phyloP scores from a whole-genome alignment of 1,140 invertebrate species.

The Procambarus virginalis region DNA sequence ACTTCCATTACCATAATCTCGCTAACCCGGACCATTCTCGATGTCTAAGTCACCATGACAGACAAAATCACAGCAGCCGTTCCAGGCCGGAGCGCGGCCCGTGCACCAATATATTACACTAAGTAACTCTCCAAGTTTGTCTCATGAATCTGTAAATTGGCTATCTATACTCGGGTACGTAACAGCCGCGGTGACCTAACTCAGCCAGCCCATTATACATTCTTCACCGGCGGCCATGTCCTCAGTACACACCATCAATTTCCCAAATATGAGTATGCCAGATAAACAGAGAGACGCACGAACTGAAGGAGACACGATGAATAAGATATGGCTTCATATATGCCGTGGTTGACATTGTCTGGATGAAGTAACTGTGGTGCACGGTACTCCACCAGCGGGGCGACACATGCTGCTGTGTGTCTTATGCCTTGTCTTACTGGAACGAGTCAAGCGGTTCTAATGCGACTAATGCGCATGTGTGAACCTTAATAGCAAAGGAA shows the following conservation, averaged over 20 bases:
- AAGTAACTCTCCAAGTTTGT: neutral
- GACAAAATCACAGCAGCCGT: neutral
- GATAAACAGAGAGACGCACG: neutral
- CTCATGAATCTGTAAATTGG: neutral
- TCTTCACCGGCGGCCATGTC: neutral
- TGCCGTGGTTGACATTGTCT: neutral
- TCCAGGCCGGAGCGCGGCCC: neutral
- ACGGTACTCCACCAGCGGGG: too few species aligned
- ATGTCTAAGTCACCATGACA: neutral
- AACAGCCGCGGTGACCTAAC: neutral
- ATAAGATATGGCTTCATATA: neutral
- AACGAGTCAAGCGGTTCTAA: too few species aligned
- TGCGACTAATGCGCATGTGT: too few species aligned
- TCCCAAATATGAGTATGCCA: slow-evolving; percentile 19
- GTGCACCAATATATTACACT: neutral
- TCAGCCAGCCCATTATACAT: slow-evolving; percentile 3
- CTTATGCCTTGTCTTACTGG: too few species aligned
- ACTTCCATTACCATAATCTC: neutral
- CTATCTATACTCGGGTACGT: neutral
- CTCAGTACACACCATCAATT: slow-evolving; percentile 25
- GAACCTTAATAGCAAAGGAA: too few species aligned
- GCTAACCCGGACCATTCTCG: neutral
- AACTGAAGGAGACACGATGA: neutral
- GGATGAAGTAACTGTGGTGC: too few species aligned
- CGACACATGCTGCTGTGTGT: too few species aligned